Evolutionary conservation across 2,113 vertebrate genomes (phyloP).

Genomic region (Diglossa brunneiventris): DNA sequence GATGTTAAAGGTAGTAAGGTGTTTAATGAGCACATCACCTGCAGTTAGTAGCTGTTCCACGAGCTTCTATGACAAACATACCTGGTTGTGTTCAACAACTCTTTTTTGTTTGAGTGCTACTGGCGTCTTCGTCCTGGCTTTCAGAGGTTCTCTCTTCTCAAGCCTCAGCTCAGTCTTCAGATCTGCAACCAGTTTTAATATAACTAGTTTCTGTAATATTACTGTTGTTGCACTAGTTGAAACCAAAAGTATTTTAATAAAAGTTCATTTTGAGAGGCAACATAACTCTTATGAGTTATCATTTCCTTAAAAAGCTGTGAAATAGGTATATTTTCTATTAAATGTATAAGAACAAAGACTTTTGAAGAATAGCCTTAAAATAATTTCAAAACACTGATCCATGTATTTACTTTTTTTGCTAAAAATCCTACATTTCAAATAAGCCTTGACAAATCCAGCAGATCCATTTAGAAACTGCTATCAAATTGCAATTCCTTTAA

Average conservation of each 20-base stretch:
- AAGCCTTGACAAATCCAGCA: neutral
- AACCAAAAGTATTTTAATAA: neutral
- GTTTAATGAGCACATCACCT: neutral
- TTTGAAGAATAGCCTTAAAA: neutral
- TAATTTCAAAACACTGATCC: neutral
- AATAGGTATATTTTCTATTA: neutral
- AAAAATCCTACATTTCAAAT: neutral
- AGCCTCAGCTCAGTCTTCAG: slow-evolving; percentile 80
- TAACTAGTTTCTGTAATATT: neutral
- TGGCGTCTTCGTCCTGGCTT: slow-evolving; percentile 81
- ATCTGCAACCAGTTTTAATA: slow-evolving; percentile 53
- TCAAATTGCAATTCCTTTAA: neutral
- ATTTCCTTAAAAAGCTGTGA: neutral
- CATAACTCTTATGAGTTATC: neutral
- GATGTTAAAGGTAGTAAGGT: neutral
- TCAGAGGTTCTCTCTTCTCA: slow-evolving; percentile 84
- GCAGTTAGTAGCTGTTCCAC: neutral
- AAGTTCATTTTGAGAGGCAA: neutral
- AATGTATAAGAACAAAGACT: neutral
- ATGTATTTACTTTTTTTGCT: neutral
- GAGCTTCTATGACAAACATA: slow-evolving; percentile 51
- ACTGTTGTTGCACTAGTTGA: neutral
- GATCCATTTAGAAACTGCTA: neutral
- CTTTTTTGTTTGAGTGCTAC: slow-evolving; percentile 79
- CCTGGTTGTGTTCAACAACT: slow-evolving; percentile 80